Evolutionary conservation across 1,140 invertebrate genomes (phyloP).

Genomic region (Gonioctena quinquepunctata): DNA sequence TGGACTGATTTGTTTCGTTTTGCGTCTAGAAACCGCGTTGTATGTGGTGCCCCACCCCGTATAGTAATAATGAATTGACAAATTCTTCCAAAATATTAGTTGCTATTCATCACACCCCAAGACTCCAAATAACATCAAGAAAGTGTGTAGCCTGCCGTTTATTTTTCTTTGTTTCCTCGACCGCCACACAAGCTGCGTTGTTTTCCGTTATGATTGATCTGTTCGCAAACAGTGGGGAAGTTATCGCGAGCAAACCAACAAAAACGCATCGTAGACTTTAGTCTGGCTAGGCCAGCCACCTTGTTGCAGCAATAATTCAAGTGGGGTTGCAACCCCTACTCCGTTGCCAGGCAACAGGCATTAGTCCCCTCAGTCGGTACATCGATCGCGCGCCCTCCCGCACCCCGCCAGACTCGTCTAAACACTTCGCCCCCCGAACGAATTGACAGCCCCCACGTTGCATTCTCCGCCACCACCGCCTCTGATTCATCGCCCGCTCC

Average conservation of each 20-base stretch:
- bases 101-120: no score
- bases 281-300: slow-evolving; percentile 42
- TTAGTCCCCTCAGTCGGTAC: slow-evolving; percentile 49
- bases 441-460: slow-evolving; percentile 42
- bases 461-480: slow-evolving; percentile 31
- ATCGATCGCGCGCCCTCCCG: slow-evolving; percentile 48
- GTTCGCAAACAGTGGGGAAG: no score
- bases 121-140: no score
- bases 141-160: no score
- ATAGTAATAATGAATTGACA: no score
- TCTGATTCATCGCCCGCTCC: slow-evolving; percentile 33
- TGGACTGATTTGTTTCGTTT: no score
- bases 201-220: no score
- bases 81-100: no score
- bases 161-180: no score
- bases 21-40: no score
- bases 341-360: slow-evolving; percentile 48
- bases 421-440: slow-evolving; percentile 40
- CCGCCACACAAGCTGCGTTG: no score
- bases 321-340: slow-evolving; percentile 50
- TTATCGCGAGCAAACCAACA: neutral
- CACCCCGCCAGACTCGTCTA: slow-evolving; percentile 42
- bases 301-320: slow-evolving; percentile 53
- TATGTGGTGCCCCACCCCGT: no score
- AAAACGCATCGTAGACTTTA: slow-evolving; percentile 21